phyloP scores from a whole-genome alignment of 1,140 invertebrate species.

The Drosophila yakuba region DNA sequence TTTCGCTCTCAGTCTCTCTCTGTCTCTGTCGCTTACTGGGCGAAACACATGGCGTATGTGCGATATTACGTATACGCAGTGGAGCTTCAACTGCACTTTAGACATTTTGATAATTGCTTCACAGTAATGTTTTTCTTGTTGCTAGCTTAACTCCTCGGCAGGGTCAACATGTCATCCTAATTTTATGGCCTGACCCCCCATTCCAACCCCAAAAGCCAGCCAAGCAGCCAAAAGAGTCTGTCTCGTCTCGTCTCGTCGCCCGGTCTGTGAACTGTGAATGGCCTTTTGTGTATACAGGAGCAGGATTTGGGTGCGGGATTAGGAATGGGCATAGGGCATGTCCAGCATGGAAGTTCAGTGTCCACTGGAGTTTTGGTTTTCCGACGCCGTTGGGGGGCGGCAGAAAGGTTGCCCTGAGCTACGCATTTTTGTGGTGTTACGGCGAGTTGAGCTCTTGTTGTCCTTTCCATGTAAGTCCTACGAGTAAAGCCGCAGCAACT shows the following conservation, averaged over 20 bases:
- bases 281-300: slow-evolving; percentile 14
- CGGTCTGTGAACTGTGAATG: slow-evolving; percentile 45
- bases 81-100: slow-evolving; percentile 36
- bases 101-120: slow-evolving; percentile 52
- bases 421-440: slow-evolving; percentile 57
- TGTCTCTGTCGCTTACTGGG: neutral
- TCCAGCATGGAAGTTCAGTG: slow-evolving; percentile 25
- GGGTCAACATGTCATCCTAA: slow-evolving; percentile 78
- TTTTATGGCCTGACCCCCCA: slow-evolving; percentile 42
- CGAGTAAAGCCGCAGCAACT: slow-evolving; percentile 59
- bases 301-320: slow-evolving; percentile 2
- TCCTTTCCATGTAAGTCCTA: slow-evolving; percentile 21
- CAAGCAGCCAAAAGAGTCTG: slow-evolving; percentile 5
- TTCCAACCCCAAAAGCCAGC: neutral
- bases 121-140: slow-evolving; percentile 31
- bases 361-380: slow-evolving; percentile 20
- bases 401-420: slow-evolving; percentile 16
- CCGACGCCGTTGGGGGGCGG: neutral
- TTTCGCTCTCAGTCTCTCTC: neutral
- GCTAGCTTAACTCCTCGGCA: slow-evolving; percentile 29
- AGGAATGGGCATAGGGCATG: neutral
- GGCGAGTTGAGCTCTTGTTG: slow-evolving; percentile 26
- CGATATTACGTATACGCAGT: slow-evolving; percentile 45
- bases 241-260: slow-evolving; percentile 19
- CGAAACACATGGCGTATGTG: slow-evolving; percentile 32